Base-by-base conservation (phyloP, 1,140 invertebrate species). In the Capitella teleta region DNA sequence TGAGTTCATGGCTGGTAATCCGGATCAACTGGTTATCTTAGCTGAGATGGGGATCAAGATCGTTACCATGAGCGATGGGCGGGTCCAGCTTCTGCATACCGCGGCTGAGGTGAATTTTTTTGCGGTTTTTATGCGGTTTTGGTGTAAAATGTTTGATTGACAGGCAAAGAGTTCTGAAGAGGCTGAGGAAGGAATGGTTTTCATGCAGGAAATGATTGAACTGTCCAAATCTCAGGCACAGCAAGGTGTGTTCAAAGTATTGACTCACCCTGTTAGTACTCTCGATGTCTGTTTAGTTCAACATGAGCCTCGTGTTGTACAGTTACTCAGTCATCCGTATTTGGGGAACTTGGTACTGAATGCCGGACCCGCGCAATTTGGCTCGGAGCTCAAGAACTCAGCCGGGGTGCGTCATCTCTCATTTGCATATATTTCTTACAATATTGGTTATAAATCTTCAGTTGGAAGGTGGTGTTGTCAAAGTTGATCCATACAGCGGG, bases 131-230 rank as follows among this genome's bases (percentile, higher is more conserved):
- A 25, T 21, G 28, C 2, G 28, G 25, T 6, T 24, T 40, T 2
- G 1, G 30, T 28, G 16, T 47, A 21, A 23, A 45, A 25, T 57
- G n/a, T 40, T 45, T 52, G 4, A 47, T 32, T 46, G 37, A 52
- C 52, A 92, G 87, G 92, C 91, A 10, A 81, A 82, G 63, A 83
- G 83, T 40, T 72, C 82, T 12, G 80, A 83, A 56, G 85, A 92
- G 63, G 92, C 87, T 1, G 85, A 93, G 63, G 86, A 95, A 74
- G 93, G 94, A 0, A 66, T 94, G 21, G 75, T 86, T 25, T 97
- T 98, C 62, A 96, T 98, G 87, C 86, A 93, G 62, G 93, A 97
- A 74, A 95, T 97, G 88, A 80, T 91, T 6, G 86, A 93, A 71
- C 71, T 92, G 37, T 88, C 87, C 28, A 86, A 86, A 62, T 40